Conservation (phyloP, 1,140 invertebrate genomes). For the Chrysomallon squamiferum region DNA sequence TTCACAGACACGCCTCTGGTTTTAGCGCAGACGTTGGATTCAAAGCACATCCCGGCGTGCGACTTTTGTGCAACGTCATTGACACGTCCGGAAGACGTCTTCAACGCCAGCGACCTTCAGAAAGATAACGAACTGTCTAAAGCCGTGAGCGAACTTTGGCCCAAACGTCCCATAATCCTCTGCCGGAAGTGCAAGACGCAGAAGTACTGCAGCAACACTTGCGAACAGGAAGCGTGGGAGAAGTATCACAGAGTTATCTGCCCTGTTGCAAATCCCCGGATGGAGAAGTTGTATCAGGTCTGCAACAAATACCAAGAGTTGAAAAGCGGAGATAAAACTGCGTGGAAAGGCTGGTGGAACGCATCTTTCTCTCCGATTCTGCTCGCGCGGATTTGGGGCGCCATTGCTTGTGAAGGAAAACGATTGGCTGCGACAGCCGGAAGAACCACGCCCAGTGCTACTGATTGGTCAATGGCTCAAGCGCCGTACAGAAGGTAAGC, state of each 20-base stretch:
- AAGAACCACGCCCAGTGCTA: constrained; percentile 3
- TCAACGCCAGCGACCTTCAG: constrained; percentile 19
- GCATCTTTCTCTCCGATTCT: constrained; percentile 44
- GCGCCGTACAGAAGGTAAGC: constrained; percentile 33
- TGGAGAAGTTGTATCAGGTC: constrained; percentile 31
- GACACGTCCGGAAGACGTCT: constrained; percentile 35
- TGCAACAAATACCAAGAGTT: constrained; percentile 27
- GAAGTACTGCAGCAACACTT: constrained; percentile 39
- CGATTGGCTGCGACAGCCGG: constrained; percentile 22
- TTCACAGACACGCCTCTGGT: constrained; percentile 37
- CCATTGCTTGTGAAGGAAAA: constrained; percentile 32
- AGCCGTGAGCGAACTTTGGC: constrained; percentile 37
- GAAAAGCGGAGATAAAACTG: background rate
- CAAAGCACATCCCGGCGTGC: constrained; percentile 30
- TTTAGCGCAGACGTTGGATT: constrained; percentile 35
- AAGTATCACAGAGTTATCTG: constrained; percentile 42
- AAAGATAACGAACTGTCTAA: constrained; percentile 22
- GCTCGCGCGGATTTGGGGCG: constrained; percentile 41
- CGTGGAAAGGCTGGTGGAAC: constrained; percentile 42
- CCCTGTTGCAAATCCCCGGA: constrained; percentile 18
- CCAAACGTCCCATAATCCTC: constrained; percentile 10
- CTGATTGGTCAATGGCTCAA: constrained; percentile 32
- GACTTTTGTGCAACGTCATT: constrained; percentile 37
- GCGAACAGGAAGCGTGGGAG: constrained; percentile 38
- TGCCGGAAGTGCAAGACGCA: constrained; percentile 30